Evolutionary conservation across 2,113 vertebrate genomes (phyloP).

Genomic region (Aldabrachelys gigantea): DNA sequence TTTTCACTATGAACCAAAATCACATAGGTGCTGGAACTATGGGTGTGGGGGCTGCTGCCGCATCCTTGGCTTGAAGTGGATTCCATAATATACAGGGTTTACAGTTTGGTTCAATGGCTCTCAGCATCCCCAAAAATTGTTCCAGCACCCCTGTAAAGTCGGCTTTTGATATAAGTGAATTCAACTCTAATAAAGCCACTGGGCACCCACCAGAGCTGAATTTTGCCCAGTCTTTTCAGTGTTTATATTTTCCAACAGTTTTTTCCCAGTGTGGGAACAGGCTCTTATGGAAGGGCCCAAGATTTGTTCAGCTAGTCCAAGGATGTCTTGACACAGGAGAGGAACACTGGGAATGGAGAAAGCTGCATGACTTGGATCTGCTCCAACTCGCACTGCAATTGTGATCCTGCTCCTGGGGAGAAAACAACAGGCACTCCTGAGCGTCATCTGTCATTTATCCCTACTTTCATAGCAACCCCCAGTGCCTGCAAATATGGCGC

Average conservation of each 20-base stretch:
- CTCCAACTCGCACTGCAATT: constrained; percentile 45
- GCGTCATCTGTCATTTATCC: not conserved
- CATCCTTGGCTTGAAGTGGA: too few relatives aligned
- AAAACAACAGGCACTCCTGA: not conserved
- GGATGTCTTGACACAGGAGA: constrained; percentile 36
- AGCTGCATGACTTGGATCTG: constrained; percentile 38
- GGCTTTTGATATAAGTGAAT: fast-evolving
- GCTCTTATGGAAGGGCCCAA: constrained; percentile 44
- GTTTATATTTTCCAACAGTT: constrained; percentile 49
- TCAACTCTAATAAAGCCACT: not conserved
- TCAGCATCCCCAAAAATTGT: too few relatives aligned
- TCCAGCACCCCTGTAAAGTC: not conserved
- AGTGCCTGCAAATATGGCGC: not conserved
- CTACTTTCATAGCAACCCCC: not conserved
- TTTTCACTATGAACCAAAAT: not conserved
- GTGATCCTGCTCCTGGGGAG: constrained; percentile 43
- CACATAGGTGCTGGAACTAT: too few relatives aligned
- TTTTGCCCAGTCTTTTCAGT: not conserved
- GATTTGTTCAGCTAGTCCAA: constrained; percentile 22
- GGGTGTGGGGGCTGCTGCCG: too few relatives aligned
- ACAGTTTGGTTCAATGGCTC: too few relatives aligned
- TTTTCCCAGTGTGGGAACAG: constrained; percentile 9
- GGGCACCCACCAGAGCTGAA: not conserved
- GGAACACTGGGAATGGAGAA: constrained; percentile 27
- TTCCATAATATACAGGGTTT: too few relatives aligned